Percentiles rank a stretch among this genome's conserved stretches.
Conservation (phyloP, 2,113 vertebrate species). For the Pygoscelis antarcticus region DNA sequence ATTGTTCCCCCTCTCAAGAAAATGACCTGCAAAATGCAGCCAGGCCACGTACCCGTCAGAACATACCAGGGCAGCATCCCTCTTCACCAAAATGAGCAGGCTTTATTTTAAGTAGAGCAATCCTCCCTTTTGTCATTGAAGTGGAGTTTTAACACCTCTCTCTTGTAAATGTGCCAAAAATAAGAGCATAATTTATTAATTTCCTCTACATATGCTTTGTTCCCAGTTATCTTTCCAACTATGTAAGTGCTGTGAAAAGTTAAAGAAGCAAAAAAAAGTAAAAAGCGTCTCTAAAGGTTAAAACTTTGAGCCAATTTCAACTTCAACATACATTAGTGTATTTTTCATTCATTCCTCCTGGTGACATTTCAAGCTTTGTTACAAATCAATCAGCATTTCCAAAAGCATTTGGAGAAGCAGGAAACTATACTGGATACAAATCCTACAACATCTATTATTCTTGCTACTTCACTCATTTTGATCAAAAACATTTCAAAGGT, state of each 20-base stretch:
- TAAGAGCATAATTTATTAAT: constrained; percentile 25
- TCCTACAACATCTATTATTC: constrained; percentile 4
- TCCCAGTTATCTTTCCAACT: neutral
- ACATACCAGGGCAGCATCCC: neutral
- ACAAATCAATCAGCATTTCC: constrained; percentile 59
- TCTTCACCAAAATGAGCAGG: neutral
- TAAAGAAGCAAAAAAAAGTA: neutral
- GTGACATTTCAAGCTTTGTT: constrained; percentile 58
- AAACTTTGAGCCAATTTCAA: constrained; percentile 43
- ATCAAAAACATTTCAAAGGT: constrained; percentile 29
- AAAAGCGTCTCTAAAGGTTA: constrained; percentile 34
- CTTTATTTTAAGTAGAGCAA: neutral
- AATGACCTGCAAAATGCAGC: neutral
- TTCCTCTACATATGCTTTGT: neutral
- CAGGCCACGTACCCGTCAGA: neutral
- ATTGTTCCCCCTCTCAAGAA: neutral
- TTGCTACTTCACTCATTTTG: neutral
- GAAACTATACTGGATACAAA: neutral
- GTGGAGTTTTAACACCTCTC: neutral
- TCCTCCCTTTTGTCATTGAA: neutral
- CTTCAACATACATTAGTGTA: neutral
- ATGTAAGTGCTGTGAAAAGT: neutral
- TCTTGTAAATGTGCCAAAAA: constrained; percentile 6
- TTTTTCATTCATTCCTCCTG: constrained; percentile 38
- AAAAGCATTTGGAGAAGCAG: constrained; percentile 33